Conservation (phyloP, 1,140 invertebrate genomes). For the Amyelois transitella region DNA sequence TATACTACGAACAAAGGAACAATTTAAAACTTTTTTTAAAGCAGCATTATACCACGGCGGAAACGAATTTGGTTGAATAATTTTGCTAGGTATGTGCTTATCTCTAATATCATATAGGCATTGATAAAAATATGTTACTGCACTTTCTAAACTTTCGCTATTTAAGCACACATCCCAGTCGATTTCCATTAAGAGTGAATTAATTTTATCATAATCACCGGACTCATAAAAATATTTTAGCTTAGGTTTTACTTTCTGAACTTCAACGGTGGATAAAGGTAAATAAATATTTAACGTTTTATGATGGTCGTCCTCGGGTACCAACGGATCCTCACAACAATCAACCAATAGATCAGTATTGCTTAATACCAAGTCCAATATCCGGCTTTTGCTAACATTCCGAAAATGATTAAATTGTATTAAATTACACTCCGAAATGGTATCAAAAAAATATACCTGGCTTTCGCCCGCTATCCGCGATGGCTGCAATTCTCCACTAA, state of each 20-base stretch:
- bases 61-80: background rate
- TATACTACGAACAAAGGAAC: no score
- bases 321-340: background rate
- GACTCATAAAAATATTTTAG: background rate
- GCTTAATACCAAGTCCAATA: background rate
- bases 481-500: background rate
- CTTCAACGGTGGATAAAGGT: background rate
- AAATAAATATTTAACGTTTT: background rate
- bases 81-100: background rate
- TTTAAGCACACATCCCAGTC: background rate
- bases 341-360: background rate
- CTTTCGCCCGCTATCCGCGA: background rate
- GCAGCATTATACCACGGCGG: background rate
- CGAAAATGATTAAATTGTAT: background rate
- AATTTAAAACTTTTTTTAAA: no score
- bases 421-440: background rate
- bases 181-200: background rate
- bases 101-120: background rate
- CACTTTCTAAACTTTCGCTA: background rate
- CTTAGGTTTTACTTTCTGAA: background rate
- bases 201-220: background rate
- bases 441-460: background rate
- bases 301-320: background rate
- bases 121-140: background rate
- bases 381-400: background rate